Evolutionary conservation across 2,113 vertebrate genomes (phyloP), one percentile per base, ranked within the genome.

Genomic region (Mixornis gularis): DNA sequence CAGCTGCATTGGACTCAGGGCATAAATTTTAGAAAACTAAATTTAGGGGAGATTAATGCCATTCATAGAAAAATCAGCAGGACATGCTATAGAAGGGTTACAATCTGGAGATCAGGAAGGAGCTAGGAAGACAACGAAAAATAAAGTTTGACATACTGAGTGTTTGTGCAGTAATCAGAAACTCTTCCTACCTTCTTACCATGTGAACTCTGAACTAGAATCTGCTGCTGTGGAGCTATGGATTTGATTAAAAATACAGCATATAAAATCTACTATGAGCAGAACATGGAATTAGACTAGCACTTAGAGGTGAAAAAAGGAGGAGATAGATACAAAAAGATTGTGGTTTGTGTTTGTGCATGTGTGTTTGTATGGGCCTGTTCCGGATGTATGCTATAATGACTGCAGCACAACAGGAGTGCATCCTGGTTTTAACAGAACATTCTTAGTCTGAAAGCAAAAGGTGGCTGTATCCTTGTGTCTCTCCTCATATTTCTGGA

Each of bases 1-100:
- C 0, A 3, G 6, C 38, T 70, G 8, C 17, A 3, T 6, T 83
- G 10, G 13, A 66, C 25, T 59, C 0, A 3, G 20, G 62, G 8
- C 14, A n/a, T 87, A n/a, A 6, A 19, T 74, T 87, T 24, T 19
- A 55, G 43, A 59, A 78, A 70, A 34, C 9, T 56, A 41, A 41
- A 84, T 66, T 46, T 66, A 51, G 2, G 22, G 18, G 3, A 48
- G 12, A 43, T 59, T 29, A 60, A 58, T 80, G 5, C 6, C 9
- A 36, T 53, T 86, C 13, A 24, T 29, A 8, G 5, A 29, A 49
- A 73, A 69, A 68, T 34, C 26, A 62, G 44, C 10, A 74, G 18
- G 27, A 9, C 7, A 2, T 71, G 10, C 19, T 76, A 1, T 60
- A 15, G 77, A 79, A 74, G 19, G 15, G 4, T 65, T 70, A 20